A percentile compares a stretch with the other conserved stretches of the same genome.
Evolutionary conservation across 35 echinoderm and acorn worm genomes (phyloP).

Genomic region (Apostichopus parvimensis): DNA sequence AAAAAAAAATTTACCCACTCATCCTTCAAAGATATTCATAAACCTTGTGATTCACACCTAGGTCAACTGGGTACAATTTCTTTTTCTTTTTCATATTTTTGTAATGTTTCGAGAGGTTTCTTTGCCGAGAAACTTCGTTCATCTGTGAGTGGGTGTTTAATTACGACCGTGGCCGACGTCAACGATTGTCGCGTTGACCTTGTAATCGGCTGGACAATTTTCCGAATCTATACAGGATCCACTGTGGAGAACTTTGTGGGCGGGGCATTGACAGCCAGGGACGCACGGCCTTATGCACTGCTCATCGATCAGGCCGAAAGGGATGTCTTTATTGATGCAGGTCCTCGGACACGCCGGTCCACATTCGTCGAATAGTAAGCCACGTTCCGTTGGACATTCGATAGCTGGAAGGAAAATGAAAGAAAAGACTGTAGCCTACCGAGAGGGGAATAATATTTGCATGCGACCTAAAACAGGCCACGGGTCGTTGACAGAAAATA

Average conservation of each 20-base stretch:
- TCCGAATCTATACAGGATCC: slow-evolving; percentile 64
- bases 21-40: too few relatives aligned
- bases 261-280: slow-evolving; percentile 91
- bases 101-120: too few relatives aligned
- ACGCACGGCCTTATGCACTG: slow-evolving; percentile 93
- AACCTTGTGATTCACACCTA: too few relatives aligned
- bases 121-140: too few relatives aligned
- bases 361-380: slow-evolving; percentile 96
- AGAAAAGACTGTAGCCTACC: not conserved
- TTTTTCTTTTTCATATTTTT: too few relatives aligned
- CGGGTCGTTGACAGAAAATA: not conserved
- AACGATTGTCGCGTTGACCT: slow-evolving; percentile 73
- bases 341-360: slow-evolving; percentile 93
- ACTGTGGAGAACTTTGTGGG: slow-evolving; percentile 76
- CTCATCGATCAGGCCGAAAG: slow-evolving; percentile 62
- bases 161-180: slow-evolving; percentile 16
- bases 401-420: slow-evolving; percentile 63
- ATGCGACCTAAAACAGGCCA: too few relatives aligned
- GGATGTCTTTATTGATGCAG: slow-evolving; percentile 93
- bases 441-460: not conserved
- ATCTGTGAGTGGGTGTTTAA: not conserved
- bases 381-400: slow-evolving; percentile 85
- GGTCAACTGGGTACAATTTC: too few relatives aligned
- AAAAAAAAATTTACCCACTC: too few relatives aligned
- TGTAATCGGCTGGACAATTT: slow-evolving; percentile 76